A percentile compares a stretch with the other conserved stretches of the same genome.
These are phyloP conservation scores for Heterotilapia buettikoferi DNA, from an alignment of 2,113 vertebrate species.

Conservation along the genomic window DNA sequence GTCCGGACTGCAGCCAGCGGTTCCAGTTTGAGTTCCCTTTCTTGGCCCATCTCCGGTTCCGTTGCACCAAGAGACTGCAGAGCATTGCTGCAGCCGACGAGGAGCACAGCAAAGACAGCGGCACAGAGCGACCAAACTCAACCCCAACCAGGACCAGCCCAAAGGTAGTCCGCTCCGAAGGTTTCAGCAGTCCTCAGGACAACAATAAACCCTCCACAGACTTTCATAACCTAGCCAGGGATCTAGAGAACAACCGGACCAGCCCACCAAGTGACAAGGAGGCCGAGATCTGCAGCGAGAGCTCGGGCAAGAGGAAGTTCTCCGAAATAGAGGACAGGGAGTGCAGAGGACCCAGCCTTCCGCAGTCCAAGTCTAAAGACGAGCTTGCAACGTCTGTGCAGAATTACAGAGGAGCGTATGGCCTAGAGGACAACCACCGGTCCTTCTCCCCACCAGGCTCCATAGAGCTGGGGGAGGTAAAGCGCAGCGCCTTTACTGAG, in stretches of 20 bases:
- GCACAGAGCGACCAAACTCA: constrained; percentile 47
- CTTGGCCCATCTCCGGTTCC: constrained; percentile 89
- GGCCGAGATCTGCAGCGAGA: constrained; percentile 75
- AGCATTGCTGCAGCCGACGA: constrained; percentile 69
- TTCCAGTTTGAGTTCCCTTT: constrained; percentile 97
- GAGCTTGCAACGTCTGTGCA: constrained; percentile 86
- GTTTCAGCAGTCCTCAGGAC: constrained; percentile 58
- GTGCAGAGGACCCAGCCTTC: constrained; percentile 25
- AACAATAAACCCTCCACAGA: constrained; percentile 85
- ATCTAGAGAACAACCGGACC: constrained; percentile 83
- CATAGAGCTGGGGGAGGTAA: constrained; percentile 74
- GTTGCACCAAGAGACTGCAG: constrained; percentile 89
- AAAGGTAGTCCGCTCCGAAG: constrained; percentile 69
- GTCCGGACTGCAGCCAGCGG: constrained; percentile 90
- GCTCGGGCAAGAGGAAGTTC: constrained; percentile 79
- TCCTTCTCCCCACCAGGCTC: constrained; percentile 76
- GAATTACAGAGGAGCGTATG: constrained; percentile 84
- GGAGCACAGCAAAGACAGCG: constrained; percentile 58
- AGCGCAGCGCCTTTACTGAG: constrained; percentile 93
- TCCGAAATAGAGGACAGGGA: constrained; percentile 65
- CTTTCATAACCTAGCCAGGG: constrained; percentile 92
- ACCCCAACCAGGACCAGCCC: constrained; percentile 65
- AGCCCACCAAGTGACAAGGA: constrained; percentile 72
- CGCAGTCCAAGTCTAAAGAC: constrained; percentile 76
- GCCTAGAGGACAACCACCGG: constrained; percentile 80